These are phyloP conservation scores for Zootoca vivipara DNA, from an alignment of 2,113 vertebrate genomes.

Conservation along the genomic window DNA sequence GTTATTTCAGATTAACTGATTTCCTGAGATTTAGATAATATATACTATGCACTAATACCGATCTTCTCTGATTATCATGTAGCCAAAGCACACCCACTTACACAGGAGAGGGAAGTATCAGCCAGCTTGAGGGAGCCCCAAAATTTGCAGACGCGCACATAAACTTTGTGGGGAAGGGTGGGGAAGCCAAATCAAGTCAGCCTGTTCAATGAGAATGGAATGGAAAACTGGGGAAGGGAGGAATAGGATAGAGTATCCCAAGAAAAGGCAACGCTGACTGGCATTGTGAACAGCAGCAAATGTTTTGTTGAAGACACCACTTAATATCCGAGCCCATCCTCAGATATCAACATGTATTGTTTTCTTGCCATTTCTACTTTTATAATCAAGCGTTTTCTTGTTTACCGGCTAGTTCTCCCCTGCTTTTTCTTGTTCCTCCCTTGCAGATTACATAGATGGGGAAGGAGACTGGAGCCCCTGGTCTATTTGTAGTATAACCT, in stretches of 20 bases:
- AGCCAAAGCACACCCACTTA: neutral
- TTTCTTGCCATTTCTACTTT: constrained; percentile 66
- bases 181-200: neutral
- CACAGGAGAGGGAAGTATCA: neutral
- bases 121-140: neutral
- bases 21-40: constrained; percentile 3
- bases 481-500: constrained; percentile 92
- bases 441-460: constrained; percentile 89
- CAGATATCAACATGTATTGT: constrained; percentile 78
- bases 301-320: constrained; percentile 36
- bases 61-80: neutral
- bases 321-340: constrained; percentile 66
- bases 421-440: constrained; percentile 33
- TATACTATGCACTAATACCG: neutral
- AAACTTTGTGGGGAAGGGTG: neutral
- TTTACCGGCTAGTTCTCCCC: constrained; percentile 40
- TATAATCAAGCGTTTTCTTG: neutral
- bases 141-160: neutral
- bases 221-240: neutral
- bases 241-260: neutral
- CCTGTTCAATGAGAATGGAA: neutral
- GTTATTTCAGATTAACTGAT: neutral
- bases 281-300: neutral
- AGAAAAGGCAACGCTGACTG: neutral
- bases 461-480: constrained; percentile 96